phyloP scores from a whole-genome alignment of 2,888 invertebrate genomes.

The Octonoba sinensis region DNA sequence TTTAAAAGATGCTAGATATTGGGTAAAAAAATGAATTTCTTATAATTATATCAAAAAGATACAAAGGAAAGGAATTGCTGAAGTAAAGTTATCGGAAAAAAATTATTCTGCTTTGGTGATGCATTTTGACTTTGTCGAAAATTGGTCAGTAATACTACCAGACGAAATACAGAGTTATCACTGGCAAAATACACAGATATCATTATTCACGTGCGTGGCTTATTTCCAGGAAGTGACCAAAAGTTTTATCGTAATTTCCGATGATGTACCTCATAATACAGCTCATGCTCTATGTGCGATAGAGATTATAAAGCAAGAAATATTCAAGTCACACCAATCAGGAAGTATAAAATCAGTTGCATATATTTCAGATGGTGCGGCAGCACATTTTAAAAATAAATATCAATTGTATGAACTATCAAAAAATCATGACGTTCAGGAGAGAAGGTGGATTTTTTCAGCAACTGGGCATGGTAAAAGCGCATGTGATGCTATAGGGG shows the following conservation, averaged over 20 bases:
- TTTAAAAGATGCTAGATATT: not conserved
- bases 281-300: not conserved
- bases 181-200: not conserved
- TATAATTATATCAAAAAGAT: not conserved
- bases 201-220: not conserved
- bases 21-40: not conserved
- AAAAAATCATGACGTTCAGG: too few species aligned
- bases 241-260: not conserved
- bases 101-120: too few species aligned
- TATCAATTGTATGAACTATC: too few species aligned
- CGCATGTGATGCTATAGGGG: not conserved
- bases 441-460: too few species aligned
- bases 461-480: not conserved
- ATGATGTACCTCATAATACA: not conserved
- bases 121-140: slow-evolving; percentile 4
- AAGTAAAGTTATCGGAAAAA: too few species aligned
- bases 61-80: too few species aligned
- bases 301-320: not conserved
- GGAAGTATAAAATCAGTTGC: too few species aligned
- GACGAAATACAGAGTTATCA: slow-evolving; percentile 2
- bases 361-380: not conserved
- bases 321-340: not conserved
- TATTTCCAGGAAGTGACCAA: not conserved
- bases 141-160: not conserved
- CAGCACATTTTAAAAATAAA: not conserved